Conservation (phyloP, 2,113 vertebrate species). For the Chaenocephalus aceratus region DNA sequence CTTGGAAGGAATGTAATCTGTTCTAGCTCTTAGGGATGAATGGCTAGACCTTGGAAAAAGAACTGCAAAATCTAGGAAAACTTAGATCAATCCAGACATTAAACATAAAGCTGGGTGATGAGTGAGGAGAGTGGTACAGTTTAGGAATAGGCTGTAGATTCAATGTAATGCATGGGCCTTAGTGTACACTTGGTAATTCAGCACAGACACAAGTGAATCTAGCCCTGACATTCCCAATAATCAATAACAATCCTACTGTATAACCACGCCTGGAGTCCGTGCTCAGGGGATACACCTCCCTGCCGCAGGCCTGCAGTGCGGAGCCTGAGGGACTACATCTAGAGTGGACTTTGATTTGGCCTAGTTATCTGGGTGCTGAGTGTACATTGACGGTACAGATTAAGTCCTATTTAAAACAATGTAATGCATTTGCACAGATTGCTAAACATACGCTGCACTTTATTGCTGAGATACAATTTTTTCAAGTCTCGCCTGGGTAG, state of each 20-base stretch:
- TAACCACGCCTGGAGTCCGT: not conserved
- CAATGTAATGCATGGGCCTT: not conserved
- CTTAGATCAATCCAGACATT: no score
- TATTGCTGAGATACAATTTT: conserved; percentile 71
- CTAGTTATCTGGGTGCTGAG: conserved; percentile 17
- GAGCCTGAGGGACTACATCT: not conserved
- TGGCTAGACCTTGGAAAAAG: not conserved
- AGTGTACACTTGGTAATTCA: not conserved
- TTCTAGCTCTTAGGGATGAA: not conserved
- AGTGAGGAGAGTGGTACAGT: not conserved
- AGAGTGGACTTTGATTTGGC: conserved; percentile 27
- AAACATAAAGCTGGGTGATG: not conserved
- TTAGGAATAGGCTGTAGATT: no score
- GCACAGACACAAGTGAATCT: not conserved
- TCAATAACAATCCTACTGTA: not conserved
- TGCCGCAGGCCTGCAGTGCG: not conserved
- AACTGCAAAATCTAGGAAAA: not conserved
- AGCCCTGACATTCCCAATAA: not conserved
- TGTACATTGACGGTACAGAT: conserved; percentile 15
- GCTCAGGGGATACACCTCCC: not conserved
- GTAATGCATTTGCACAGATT: conserved; percentile 57
- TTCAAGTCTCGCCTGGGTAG: conserved; percentile 21
- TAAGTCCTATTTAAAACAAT: conserved; percentile 25
- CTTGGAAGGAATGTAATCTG: not conserved
- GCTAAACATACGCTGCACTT: conserved; percentile 45